A percentile compares a stretch with the other conserved stretches of the same genome.
These are phyloP conservation scores for Drosophila repletoides DNA, from an alignment of 1,140 invertebrate genomes.

Conservation along the genomic window DNA sequence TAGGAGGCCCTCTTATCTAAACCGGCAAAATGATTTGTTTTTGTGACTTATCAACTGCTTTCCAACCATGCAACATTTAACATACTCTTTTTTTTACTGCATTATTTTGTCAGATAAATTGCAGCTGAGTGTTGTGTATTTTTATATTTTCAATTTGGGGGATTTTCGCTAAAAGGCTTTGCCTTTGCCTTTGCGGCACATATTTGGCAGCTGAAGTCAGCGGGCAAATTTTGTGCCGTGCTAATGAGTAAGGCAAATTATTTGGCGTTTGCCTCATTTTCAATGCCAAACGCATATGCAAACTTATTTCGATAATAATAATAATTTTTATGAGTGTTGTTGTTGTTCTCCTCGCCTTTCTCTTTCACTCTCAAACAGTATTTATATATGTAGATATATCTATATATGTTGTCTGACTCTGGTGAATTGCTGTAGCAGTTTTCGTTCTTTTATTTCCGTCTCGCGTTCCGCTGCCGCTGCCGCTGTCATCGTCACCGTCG, in stretches of 20 bases:
- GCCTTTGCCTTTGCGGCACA: slow-evolving; percentile 14
- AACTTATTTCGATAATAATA: slow-evolving; percentile 14
- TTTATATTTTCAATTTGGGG: not conserved
- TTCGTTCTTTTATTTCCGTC: slow-evolving; percentile 75
- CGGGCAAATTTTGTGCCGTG: slow-evolving; percentile 18
- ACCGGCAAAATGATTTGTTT: slow-evolving; percentile 55
- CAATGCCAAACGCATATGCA: slow-evolving; percentile 62
- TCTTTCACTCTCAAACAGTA: not conserved
- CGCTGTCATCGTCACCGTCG: no score
- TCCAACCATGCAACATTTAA: slow-evolving; percentile 6
- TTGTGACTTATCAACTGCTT: slow-evolving; percentile 37
- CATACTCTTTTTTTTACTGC: no score
- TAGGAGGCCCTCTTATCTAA: slow-evolving; percentile 50
- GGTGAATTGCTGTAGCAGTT: slow-evolving; percentile 57
- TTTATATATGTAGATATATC: not conserved
- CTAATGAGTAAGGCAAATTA: slow-evolving; percentile 40
- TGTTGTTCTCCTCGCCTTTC: slow-evolving; percentile 2
- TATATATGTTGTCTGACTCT: slow-evolving; percentile 19
- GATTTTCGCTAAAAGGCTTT: not conserved
- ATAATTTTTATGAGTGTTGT: slow-evolving; percentile 17
- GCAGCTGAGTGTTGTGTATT: not conserved
- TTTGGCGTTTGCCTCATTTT: slow-evolving; percentile 28
- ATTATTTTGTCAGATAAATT: no score
- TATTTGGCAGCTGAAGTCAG: slow-evolving; percentile 43
- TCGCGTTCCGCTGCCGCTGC: slow-evolving; percentile 45